Conservation (phyloP, 2,113 vertebrate species). For the Noctilio leporinus region DNA sequence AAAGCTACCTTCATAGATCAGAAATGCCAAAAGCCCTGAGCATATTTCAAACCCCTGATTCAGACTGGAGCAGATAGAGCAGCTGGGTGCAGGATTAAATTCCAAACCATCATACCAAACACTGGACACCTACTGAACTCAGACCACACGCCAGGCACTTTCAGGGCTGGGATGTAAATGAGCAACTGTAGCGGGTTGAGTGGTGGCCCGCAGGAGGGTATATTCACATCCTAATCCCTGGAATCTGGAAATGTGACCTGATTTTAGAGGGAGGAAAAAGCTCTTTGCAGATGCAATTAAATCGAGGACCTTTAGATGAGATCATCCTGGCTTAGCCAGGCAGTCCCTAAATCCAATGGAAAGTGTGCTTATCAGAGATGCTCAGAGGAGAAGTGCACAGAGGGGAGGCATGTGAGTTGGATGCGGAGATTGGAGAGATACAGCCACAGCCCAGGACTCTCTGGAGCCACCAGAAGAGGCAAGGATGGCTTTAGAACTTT, state of each 20-base stretch:
- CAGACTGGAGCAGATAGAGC: not conserved
- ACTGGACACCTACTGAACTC: too few relatives aligned
- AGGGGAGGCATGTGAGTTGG: too few relatives aligned
- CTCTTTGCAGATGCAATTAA: not conserved
- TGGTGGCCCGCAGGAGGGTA: not conserved
- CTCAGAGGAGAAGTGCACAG: not conserved
- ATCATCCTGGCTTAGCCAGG: not conserved
- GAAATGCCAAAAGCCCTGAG: not conserved
- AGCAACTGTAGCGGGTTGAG: rapidly evolving
- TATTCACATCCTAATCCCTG: not conserved
- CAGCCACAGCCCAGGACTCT: not conserved
- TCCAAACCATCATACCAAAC: not conserved
- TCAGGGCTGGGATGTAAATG: not conserved
- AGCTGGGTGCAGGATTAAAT: not conserved
- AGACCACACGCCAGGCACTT: not conserved
- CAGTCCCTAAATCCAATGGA: not conserved
- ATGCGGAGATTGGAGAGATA: not conserved
- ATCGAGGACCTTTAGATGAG: not conserved
- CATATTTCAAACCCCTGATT: not conserved
- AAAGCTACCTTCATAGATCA: not conserved
- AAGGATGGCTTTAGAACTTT: not conserved
- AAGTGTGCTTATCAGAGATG: not conserved
- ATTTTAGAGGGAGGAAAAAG: not conserved
- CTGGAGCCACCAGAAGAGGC: not conserved
- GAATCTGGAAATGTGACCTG: not conserved